phyloP scores from a whole-genome alignment of 1,140 invertebrate genomes.

The Eupristina koningsbergeri region DNA sequence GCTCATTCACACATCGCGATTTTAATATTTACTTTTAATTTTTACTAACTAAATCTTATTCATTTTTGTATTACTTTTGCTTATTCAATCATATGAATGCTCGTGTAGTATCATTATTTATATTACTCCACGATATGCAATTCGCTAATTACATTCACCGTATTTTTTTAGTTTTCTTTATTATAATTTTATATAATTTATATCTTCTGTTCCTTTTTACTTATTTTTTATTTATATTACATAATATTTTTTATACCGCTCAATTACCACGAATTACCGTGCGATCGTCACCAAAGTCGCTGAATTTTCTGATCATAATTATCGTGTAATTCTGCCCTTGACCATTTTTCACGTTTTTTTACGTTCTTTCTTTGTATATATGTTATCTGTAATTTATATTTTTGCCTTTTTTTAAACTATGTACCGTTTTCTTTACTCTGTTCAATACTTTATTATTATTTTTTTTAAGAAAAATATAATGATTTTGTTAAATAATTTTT shows the following conservation, averaged over 20 bases:
- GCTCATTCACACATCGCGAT: conserved; percentile 32
- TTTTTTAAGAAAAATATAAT: conserved; percentile 51
- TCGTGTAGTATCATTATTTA: background rate
- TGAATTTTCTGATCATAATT: conserved; percentile 37
- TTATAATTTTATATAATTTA: conserved; percentile 11
- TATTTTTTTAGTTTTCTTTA: conserved; percentile 16
- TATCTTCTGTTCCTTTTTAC: background rate
- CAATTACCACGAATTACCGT: conserved; percentile 41
- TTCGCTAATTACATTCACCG: conserved; percentile 23
- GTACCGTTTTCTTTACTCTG: conserved; percentile 26
- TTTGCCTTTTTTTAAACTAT: conserved; percentile 24
- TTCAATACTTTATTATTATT: background rate
- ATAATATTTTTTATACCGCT: conserved; percentile 38
- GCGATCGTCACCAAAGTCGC: conserved; percentile 51
- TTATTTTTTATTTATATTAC: conserved; percentile 31
- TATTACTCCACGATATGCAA: conserved; percentile 27
- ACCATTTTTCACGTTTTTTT: background rate
- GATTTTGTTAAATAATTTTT: conserved; percentile 36
- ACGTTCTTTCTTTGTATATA: background rate
- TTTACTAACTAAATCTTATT: background rate
- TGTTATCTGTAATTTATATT: conserved; percentile 12
- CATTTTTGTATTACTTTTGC: background rate
- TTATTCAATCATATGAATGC: background rate
- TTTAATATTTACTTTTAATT: background rate
- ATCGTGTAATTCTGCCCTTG: conserved; percentile 32